phyloP scores from a whole-genome alignment of 92 coral and sea anemone species.

The Pocillopora meandrina region DNA sequence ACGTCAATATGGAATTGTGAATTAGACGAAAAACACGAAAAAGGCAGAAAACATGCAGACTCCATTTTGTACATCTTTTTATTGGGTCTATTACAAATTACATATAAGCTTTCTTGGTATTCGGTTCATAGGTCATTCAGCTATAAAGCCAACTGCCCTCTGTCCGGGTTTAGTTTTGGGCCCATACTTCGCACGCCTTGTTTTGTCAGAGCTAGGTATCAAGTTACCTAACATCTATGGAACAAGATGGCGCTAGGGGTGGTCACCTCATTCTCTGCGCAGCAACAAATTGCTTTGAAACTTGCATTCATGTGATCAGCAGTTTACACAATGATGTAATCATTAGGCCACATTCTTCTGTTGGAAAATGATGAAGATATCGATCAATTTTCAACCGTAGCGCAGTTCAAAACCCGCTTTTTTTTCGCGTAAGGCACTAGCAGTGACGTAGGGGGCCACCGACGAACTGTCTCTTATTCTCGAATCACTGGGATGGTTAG shows the following conservation, averaged over 20 bases:
- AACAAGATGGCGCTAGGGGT: slow-evolving; percentile 8
- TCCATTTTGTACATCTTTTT: too few relatives aligned
- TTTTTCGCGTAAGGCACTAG: too few relatives aligned
- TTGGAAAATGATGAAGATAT: not conserved
- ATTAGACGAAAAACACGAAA: too few relatives aligned
- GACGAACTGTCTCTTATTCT: too few relatives aligned
- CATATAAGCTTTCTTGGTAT: too few relatives aligned
- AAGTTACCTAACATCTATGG: slow-evolving; percentile 13
- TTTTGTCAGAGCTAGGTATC: slow-evolving; percentile 57
- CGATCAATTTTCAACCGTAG: too few relatives aligned
- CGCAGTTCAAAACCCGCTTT: too few relatives aligned
- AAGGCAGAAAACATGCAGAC: too few relatives aligned
- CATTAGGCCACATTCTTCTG: not conserved
- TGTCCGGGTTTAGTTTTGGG: slow-evolving; percentile 54
- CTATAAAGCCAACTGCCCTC: slow-evolving; percentile 10
- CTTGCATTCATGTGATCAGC: slow-evolving; percentile 1
- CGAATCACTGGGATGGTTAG: too few relatives aligned
- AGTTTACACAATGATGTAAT: not conserved
- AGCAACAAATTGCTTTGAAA: slow-evolving; percentile 1
- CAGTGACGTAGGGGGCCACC: too few relatives aligned
- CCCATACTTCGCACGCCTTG: slow-evolving; percentile 54
- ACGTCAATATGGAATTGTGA: too few relatives aligned
- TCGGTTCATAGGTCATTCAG: not conserved
- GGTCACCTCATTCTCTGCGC: not conserved
- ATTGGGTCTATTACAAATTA: too few relatives aligned